phyloP scores from a whole-genome alignment of 2,888 invertebrate species.

The Calameuta idolon region DNA sequence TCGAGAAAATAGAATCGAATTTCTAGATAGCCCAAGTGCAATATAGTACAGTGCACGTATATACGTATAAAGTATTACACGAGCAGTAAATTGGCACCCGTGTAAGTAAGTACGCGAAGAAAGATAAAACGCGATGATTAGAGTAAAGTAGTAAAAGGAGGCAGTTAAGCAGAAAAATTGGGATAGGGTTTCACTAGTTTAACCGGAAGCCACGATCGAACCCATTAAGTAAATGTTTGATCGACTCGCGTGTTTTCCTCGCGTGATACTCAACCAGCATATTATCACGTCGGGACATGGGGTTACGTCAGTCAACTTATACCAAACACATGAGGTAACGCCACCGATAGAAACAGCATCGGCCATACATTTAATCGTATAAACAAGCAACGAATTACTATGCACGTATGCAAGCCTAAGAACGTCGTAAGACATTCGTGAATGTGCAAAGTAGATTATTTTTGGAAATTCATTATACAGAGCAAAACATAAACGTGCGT shows the following conservation, averaged over 20 bases:
- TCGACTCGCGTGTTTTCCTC: neutral
- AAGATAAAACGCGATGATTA: neutral
- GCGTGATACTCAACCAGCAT: neutral
- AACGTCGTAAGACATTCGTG: neutral
- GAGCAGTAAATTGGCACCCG: neutral
- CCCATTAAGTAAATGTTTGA: neutral
- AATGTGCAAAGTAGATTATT: neutral
- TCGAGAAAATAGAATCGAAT: constrained; percentile 11
- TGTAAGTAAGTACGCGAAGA: neutral
- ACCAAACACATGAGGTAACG: neutral
- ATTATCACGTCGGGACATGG: neutral
- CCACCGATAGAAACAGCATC: neutral
- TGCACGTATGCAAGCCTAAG: neutral
- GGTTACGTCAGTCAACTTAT: neutral
- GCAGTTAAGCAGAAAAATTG: neutral
- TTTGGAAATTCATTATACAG: neutral
- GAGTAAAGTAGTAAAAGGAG: neutral
- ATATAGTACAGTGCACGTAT: neutral
- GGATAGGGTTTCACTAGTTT: neutral
- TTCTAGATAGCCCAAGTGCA: neutral
- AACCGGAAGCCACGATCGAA: neutral
- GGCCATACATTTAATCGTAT: neutral
- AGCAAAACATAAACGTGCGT: constrained; percentile 1
- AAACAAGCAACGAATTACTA: neutral
- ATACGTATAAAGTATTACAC: neutral